phyloP scores from a whole-genome alignment of 2,797 vertebrate species.

The Chlorospingus flavigularis region DNA sequence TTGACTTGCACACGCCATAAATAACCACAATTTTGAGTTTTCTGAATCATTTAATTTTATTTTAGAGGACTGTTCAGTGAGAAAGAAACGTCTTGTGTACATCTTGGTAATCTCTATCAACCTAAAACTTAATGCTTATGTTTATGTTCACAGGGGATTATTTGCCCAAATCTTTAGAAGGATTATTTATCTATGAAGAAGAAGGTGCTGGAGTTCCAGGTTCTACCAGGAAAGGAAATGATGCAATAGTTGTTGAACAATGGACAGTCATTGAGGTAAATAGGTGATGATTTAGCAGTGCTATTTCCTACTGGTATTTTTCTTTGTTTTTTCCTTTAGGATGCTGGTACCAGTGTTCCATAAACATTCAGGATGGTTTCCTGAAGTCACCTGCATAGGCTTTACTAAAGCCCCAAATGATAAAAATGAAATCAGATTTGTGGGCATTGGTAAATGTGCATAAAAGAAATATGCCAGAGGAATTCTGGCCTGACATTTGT shows the following conservation, averaged over 20 bases:
- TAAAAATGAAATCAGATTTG: background rate
- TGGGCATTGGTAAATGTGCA: background rate
- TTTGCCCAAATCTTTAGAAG: conserved; percentile 89
- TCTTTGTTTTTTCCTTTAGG: background rate
- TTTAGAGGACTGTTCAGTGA: background rate
- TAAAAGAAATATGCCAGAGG: background rate
- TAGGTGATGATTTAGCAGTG: background rate
- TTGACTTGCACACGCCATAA: background rate
- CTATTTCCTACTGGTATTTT: conserved; percentile 1
- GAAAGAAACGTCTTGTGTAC: background rate
- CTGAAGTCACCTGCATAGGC: background rate
- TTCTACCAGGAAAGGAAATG: conserved; percentile 81
- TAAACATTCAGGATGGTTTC: background rate
- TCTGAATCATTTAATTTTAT: background rate
- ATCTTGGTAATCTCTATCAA: background rate
- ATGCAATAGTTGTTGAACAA: conserved; percentile 97
- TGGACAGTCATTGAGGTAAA: conserved; percentile 96
- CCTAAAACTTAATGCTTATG: background rate
- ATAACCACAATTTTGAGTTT: background rate
- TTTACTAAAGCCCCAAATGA: background rate
- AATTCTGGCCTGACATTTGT: background rate
- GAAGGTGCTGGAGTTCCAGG: conserved; percentile 77
- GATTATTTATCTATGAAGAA: conserved; percentile 95
- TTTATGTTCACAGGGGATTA: conserved; percentile 82
- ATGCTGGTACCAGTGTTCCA: background rate